phyloP scores from a whole-genome alignment of 2,888 invertebrate genomes.

The Venusia cambrica region DNA sequence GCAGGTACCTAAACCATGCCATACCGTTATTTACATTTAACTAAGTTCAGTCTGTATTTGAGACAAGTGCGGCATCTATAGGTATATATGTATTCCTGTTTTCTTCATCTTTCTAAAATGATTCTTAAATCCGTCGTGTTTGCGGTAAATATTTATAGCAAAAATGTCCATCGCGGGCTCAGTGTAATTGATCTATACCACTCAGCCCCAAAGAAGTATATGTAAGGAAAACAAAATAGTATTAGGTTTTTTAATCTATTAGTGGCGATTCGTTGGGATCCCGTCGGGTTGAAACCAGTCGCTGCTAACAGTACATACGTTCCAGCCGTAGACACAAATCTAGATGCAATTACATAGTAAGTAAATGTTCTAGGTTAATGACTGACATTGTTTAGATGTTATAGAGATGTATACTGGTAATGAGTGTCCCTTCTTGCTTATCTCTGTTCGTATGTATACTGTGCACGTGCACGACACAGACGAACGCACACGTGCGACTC shows the following conservation, averaged over 20 bases:
- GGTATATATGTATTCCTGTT: constrained; percentile 9
- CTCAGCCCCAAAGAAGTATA: constrained; percentile 32
- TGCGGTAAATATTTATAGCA: constrained; percentile 28
- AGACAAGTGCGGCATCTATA: constrained; percentile 6
- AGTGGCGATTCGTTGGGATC: constrained; percentile 25
- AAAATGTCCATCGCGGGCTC: constrained; percentile 32
- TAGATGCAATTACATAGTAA: constrained; percentile 16
- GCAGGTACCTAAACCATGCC: constrained; percentile 49
- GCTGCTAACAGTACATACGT: constrained; percentile 13
- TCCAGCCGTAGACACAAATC: constrained; percentile 19
- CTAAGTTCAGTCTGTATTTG: constrained; percentile 29
- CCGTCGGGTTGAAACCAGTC: constrained; percentile 18
- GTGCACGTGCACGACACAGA: background rate
- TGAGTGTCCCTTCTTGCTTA: constrained; percentile 20
- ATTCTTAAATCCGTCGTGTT: constrained; percentile 27
- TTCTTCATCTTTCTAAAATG: constrained; percentile 16
- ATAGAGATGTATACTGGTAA: constrained; percentile 9
- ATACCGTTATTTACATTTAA: constrained; percentile 35
- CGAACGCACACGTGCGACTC: too few relatives aligned
- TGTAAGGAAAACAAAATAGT: constrained; percentile 31
- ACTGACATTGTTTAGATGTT: constrained; percentile 13
- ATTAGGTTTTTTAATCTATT: constrained; percentile 32
- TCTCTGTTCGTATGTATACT: constrained; percentile 1
- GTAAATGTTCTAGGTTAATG: constrained; percentile 24
- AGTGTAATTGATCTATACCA: constrained; percentile 28